phyloP scores from a whole-genome alignment of 2,888 invertebrate species.

The Hoplodrina ambigua region DNA sequence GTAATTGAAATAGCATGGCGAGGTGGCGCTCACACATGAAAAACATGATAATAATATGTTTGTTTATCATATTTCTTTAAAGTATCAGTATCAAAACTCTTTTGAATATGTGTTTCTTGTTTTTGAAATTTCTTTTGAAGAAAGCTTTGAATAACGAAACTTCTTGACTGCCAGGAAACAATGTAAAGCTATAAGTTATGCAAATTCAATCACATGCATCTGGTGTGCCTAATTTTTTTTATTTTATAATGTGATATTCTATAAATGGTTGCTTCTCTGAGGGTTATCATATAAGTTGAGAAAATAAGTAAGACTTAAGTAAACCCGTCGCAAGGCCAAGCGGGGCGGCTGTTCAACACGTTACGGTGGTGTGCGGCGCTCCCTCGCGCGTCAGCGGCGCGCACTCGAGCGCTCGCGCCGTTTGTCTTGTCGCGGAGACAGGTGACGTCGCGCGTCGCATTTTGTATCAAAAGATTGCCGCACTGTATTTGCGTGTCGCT shows the following conservation, averaged over 20 bases:
- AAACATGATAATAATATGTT: neutral
- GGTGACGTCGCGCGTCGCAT: constrained; percentile 27
- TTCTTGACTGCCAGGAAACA: too few species aligned
- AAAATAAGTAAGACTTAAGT: too few species aligned
- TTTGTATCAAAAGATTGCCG: neutral
- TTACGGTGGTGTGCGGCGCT: neutral
- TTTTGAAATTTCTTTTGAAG: neutral
- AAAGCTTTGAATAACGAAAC: neutral
- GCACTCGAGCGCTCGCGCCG: constrained; percentile 10
- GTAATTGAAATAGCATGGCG: constrained; percentile 21
- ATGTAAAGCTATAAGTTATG: too few species aligned
- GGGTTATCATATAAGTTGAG: too few species aligned
- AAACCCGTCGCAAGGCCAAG: too few species aligned
- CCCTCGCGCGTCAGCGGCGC: neutral
- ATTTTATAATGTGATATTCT: too few species aligned
- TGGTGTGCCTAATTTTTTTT: too few species aligned
- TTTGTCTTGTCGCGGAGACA: constrained; percentile 37
- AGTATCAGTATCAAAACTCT: neutral
- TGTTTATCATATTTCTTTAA: too few species aligned
- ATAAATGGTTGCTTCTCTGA: too few species aligned
- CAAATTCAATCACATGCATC: too few species aligned
- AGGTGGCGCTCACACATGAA: neutral
- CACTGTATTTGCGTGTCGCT: constrained; percentile 8
- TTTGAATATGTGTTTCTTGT: neutral
- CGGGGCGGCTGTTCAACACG: too few species aligned